Percentiles rank a stretch among this genome's conserved stretches.
phyloP scores from a whole-genome alignment of 2,797 vertebrate genomes.

The Artibeus jamaicensis region DNA sequence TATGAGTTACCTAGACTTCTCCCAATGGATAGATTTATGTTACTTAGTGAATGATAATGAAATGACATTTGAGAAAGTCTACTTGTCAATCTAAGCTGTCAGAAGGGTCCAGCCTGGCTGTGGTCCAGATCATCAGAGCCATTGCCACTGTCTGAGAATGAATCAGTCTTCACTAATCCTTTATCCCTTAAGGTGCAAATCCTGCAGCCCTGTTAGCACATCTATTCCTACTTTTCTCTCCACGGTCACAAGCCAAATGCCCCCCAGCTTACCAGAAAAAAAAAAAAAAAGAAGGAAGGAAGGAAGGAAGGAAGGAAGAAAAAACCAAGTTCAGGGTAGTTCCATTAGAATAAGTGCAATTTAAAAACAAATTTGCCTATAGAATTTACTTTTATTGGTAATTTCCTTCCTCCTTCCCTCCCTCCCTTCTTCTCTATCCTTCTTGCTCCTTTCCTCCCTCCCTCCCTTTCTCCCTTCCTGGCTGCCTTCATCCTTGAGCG shows the following conservation, averaged over 20 bases:
- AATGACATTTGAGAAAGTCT: not conserved
- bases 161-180: not conserved
- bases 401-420: not conserved
- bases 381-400: not conserved
- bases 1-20: not conserved
- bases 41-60: not conserved
- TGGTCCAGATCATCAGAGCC: not conserved
- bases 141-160: not conserved
- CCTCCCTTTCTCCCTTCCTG: not conserved
- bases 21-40: not conserved
- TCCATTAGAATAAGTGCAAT: not conserved
- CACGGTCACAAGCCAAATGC: not conserved
- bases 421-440: not conserved
- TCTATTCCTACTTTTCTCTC: not conserved
- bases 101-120: not conserved
- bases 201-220: not conserved
- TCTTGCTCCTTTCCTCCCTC: no score
- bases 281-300: not conserved
- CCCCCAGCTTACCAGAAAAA: fast-evolving
- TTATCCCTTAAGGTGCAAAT: not conserved
- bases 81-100: not conserved
- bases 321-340: not conserved
- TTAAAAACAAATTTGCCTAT: not conserved
- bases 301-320: no score
- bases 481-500: not conserved